Conservation (phyloP, 2,888 invertebrate species). For the Apodemia duryi region DNA sequence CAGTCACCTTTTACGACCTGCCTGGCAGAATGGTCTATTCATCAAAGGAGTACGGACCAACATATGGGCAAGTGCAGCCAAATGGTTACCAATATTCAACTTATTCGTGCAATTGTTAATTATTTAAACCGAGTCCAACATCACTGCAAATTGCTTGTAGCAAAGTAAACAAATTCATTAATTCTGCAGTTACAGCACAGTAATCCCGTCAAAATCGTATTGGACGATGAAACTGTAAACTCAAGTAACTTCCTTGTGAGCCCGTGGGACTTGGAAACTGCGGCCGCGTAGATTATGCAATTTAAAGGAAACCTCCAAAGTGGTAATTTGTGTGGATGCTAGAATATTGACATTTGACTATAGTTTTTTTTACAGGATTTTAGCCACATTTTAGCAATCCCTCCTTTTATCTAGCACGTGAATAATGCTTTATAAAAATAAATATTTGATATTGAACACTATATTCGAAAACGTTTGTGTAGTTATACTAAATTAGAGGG, state of each 20-base stretch:
- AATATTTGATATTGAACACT: too few species aligned
- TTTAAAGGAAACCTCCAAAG: slow-evolving; percentile 5
- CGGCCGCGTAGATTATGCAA: slow-evolving; percentile 17
- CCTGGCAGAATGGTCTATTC: too few species aligned
- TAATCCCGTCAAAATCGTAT: slow-evolving; percentile 15
- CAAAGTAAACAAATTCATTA: background rate
- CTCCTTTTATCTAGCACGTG: too few species aligned
- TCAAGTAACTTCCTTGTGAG: slow-evolving; percentile 3
- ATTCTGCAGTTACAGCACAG: slow-evolving; percentile 4
- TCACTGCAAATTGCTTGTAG: background rate
- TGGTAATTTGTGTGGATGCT: slow-evolving; percentile 5
- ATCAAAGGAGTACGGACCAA: too few species aligned
- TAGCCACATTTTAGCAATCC: too few species aligned
- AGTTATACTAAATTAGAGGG: too few species aligned
- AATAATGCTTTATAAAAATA: too few species aligned
- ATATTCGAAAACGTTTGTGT: too few species aligned
- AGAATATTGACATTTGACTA: background rate
- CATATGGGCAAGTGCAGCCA: too few species aligned
- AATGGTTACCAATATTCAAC: too few species aligned
- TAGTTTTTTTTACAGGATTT: background rate
- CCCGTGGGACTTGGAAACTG: slow-evolving; percentile 11
- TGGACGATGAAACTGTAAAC: slow-evolving; percentile 14
- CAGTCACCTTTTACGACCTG: too few species aligned
- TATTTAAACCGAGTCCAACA: background rate
- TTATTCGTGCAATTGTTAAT: too few species aligned